phyloP scores from a whole-genome alignment of 2,797 vertebrate species.

The Gephyroberyx darwinii region DNA sequence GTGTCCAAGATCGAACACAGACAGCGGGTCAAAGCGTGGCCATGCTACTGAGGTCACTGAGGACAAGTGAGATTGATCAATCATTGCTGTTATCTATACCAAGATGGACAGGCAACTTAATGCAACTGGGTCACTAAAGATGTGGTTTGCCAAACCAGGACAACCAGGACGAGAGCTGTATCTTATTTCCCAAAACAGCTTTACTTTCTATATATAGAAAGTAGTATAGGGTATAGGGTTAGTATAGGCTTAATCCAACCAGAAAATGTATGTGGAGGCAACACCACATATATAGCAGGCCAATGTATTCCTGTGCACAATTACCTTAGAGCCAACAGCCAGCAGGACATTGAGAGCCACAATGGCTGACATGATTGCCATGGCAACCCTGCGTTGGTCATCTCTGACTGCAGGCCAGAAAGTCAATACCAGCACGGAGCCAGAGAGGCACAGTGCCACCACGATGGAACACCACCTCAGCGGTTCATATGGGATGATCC shows the following conservation, averaged over 20 bases:
- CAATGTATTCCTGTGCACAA: background rate
- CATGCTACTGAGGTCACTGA: slow-evolving; percentile 41
- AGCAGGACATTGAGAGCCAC: slow-evolving; percentile 89
- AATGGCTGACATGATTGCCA: slow-evolving; percentile 82
- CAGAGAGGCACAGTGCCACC: slow-evolving; percentile 90
- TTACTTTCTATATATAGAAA: slow-evolving; percentile 40
- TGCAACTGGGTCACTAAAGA: slow-evolving; percentile 36
- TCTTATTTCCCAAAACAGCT: slow-evolving; percentile 40
- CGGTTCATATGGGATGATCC: slow-evolving; percentile 87
- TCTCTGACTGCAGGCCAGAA: slow-evolving; percentile 95
- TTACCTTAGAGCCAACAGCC: slow-evolving; percentile 93
- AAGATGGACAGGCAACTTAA: slow-evolving; percentile 18
- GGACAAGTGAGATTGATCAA: slow-evolving; percentile 44
- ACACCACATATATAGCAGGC: background rate
- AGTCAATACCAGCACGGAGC: slow-evolving; percentile 91
- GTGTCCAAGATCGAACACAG: slow-evolving; percentile 37
- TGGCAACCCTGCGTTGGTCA: slow-evolving; percentile 86
- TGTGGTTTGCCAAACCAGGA: slow-evolving; percentile 37
- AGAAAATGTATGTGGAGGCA: slow-evolving; percentile 13
- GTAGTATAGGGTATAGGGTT: too few relatives aligned
- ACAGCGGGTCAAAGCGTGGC: slow-evolving; percentile 46
- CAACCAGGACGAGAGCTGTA: slow-evolving; percentile 31
- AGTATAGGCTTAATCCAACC: slow-evolving; percentile 25
- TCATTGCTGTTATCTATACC: slow-evolving; percentile 50
- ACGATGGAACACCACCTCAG: slow-evolving; percentile 89